Conservation (phyloP, 37 sponge, comb jelly and placozoan species). For the Tethya wilhelma region DNA sequence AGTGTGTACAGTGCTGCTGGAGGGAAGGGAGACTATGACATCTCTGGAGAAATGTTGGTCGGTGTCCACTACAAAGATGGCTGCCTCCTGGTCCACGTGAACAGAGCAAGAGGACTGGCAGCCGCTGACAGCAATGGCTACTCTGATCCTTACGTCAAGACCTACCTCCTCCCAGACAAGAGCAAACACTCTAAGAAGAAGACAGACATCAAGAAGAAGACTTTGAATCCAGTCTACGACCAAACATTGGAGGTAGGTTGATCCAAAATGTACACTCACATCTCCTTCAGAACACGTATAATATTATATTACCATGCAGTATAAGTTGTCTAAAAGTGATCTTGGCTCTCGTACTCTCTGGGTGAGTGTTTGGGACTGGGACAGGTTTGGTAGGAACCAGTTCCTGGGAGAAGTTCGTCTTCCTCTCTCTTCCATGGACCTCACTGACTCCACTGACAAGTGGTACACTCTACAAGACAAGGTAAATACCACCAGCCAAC, state of each 20-base stretch:
- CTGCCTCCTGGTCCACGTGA: constrained; percentile 34
- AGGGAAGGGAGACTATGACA: constrained; percentile 65
- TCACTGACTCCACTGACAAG: constrained; percentile 25
- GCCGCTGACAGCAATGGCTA: constrained; percentile 48
- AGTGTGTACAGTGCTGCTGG: constrained; percentile 28
- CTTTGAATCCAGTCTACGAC: constrained; percentile 51
- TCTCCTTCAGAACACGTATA: too few relatives aligned
- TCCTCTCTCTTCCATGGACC: constrained; percentile 51
- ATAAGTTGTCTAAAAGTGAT: constrained; percentile 24
- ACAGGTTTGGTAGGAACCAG: constrained; percentile 66
- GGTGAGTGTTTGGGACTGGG: constrained; percentile 78
- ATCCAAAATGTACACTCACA: too few relatives aligned
- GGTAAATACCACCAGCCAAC: too few relatives aligned
- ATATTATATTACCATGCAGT: constrained; percentile 39
- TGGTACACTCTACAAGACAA: constrained; percentile 65
- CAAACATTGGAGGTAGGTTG: constrained; percentile 43
- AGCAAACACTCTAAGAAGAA: constrained; percentile 69
- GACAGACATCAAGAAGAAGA: constrained; percentile 45
- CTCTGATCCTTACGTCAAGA: constrained; percentile 74
- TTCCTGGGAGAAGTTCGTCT: constrained; percentile 77
- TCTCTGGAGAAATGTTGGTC: constrained; percentile 58
- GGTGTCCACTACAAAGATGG: constrained; percentile 38
- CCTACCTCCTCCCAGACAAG: constrained; percentile 67
- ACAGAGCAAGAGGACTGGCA: constrained; percentile 46
- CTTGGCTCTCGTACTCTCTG: constrained; percentile 37